Conservation (phyloP, 1,140 invertebrate species). For the Ceratosolen fusciceps region DNA sequence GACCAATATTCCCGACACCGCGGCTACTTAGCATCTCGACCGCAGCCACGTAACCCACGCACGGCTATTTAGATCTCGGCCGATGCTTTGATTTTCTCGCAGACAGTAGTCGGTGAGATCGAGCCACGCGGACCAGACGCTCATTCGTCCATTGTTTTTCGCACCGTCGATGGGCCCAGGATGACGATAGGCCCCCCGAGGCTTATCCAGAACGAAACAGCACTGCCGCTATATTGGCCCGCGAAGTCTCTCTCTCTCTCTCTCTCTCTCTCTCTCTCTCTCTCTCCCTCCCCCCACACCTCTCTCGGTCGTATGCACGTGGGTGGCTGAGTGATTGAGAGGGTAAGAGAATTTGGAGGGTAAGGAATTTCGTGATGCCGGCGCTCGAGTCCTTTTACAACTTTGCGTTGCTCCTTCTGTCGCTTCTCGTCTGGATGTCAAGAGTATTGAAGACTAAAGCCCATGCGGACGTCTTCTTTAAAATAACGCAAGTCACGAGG, state of each 20-base stretch:
- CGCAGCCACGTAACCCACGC: constrained; percentile 49
- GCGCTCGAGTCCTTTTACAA: constrained; percentile 55
- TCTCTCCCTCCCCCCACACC: no score
- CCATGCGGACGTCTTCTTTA: constrained; percentile 40
- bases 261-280: no score
- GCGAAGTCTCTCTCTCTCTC: no score
- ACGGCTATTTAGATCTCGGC: constrained; percentile 50
- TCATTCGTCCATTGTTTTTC: no score
- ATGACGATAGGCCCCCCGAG: not conserved
- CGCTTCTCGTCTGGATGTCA: constrained; percentile 53
- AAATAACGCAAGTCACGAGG: constrained; percentile 48
- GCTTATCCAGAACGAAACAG: no score
- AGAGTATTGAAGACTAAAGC: constrained; percentile 44
- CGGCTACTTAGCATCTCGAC: not conserved
- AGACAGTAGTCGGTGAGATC: constrained; percentile 44
- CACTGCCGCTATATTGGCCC: no score
- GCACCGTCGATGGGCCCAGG: not conserved
- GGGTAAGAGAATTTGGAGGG: constrained; percentile 18
- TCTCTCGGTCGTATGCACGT: no score
- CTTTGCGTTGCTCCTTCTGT: constrained; percentile 51
- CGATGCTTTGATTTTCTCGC: constrained; percentile 36
- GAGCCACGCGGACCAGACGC: not conserved
- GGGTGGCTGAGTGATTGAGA: not conserved
- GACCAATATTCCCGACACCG: no score
- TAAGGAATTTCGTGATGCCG: constrained; percentile 44